phyloP scores from a whole-genome alignment of 92 coral and sea anemone species.

The Phenganax subtilis region DNA sequence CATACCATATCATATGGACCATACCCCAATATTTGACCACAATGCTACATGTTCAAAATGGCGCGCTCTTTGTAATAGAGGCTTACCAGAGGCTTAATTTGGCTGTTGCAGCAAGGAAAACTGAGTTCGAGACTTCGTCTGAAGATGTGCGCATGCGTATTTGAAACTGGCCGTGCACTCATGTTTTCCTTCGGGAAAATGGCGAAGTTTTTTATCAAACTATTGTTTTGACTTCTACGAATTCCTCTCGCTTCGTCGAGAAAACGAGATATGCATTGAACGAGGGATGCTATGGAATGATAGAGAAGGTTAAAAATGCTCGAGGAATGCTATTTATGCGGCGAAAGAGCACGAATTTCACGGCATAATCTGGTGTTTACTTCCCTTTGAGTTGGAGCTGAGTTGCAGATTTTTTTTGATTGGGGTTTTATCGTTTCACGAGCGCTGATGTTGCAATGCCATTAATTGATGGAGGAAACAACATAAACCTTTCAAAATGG shows the following conservation, averaged over 20 bases:
- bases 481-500: constrained; percentile 66
- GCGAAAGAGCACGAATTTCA: not conserved
- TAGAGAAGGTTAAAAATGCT: not conserved
- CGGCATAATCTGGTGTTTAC: not conserved
- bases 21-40: no score
- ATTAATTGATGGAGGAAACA: constrained; percentile 32
- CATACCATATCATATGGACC: no score
- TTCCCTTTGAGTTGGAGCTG: not conserved
- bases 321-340: not conserved
- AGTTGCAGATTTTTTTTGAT: not conserved
- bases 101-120: no score
- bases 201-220: not conserved
- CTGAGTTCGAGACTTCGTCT: no score
- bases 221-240: not conserved
- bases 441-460: constrained; percentile 38
- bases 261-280: constrained; percentile 1
- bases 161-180: not conserved
- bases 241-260: not conserved
- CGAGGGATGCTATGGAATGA: not conserved
- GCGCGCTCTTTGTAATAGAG: no score
- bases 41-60: no score
- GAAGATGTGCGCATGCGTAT: not conserved
- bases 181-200: not conserved
- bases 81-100: no score
- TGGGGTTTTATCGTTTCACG: not conserved